Evolutionary conservation across 2,888 invertebrate genomes (phyloP), one percentile per base, ranked within the genome.

Genomic region (Eupelmus urozonus): DNA sequence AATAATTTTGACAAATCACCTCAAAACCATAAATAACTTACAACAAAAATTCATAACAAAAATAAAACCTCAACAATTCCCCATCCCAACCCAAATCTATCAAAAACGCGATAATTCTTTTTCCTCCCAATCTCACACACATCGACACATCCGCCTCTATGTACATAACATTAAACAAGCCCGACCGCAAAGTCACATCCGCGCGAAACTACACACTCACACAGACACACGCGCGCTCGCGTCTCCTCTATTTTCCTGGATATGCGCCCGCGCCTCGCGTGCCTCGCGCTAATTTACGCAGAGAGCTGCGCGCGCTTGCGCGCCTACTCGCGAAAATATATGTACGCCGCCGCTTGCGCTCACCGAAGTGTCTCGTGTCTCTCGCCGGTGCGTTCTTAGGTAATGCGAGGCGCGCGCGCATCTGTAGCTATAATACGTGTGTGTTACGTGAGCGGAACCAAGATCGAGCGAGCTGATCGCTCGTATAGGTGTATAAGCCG

Each of bases 261-360:
- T 34, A 34, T 20, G 59, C 66, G 29, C 63, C 59, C 25, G 59
- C 66, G 29, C 63, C 59, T 78, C 78, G 78, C 78, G 78, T 78
- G 78, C 40, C 69, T 60, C 78, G 73, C 57, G 73, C 73, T 78
- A 78, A 78, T 78, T 73, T 78, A 78, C 78, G 73, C 78, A 59
- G 73, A 23, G 57, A n/a, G n/a, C n/a, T 20, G n/a, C 45, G 34
- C 72, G 65, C 40, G 23, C 11, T 16, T 27, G n/a, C 60, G 70
- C 51, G 59, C 27, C 25, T 45, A 4, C 9, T 20, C 40, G 9
- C 34, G 9, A 3, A 34, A 5, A 34, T 34, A 34, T 9, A 34
- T 34, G 3, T 9, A 5, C 9, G 34, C 9, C 3, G 9, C 34
- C 34, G 3, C 9, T 34, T 34, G 34, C 34, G 34, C 34, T 3